Base-by-base conservation (phyloP, 1,140 invertebrate genomes). In the Drosophila watanabei region DNA sequence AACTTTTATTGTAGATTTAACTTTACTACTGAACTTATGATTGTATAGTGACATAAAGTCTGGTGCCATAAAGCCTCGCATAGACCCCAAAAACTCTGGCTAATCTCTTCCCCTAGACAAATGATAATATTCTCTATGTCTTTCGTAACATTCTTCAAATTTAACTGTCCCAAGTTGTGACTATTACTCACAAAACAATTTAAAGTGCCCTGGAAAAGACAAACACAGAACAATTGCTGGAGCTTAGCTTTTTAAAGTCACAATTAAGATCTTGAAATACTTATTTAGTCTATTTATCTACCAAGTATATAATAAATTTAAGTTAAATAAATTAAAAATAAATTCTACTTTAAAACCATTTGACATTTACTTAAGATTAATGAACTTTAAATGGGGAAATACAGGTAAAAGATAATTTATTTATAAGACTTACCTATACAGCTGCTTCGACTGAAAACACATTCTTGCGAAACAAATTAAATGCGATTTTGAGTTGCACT, bases 401-500 rank as follows among this genome's bases (percentile, higher is more conserved):
- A 9, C 13, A 35, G 14, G 11, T 5, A 54, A 8, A 8, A 54
- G 3, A 35, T 54, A 0, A 24, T 24, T 24, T 20, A 56, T 35
- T 14, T 33, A 33, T 35, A 32, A 51, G 0, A 18, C 8, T n/a
- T 13, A 14, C 20, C 11, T 11, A 45, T 11, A 18, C 4, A 46
- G 18, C 10, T 24, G 6, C 28, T 51, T n/a, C 13, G 30, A 20
- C n/a, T 20, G 32, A 56, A 46, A 33, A 13, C 41, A 16, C 2
- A 24, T 32, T 60, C 58, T 61, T 48, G 28, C 30, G 18, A 20
- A 49, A 33, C 13, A 13, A n/a, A 52, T 7, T 10, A 14, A 2
- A 35, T 41, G 63, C 5, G 39, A 65, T 33, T 65, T 62, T 32
- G 13, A 51, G 24, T 20, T 35, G 30, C 20, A 30, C 33, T 52